Percentiles rank a stretch among this genome's conserved stretches.
These are phyloP conservation scores for Catocala sponsa DNA, from an alignment of 2,888 invertebrate genomes.

Conservation along the genomic window DNA sequence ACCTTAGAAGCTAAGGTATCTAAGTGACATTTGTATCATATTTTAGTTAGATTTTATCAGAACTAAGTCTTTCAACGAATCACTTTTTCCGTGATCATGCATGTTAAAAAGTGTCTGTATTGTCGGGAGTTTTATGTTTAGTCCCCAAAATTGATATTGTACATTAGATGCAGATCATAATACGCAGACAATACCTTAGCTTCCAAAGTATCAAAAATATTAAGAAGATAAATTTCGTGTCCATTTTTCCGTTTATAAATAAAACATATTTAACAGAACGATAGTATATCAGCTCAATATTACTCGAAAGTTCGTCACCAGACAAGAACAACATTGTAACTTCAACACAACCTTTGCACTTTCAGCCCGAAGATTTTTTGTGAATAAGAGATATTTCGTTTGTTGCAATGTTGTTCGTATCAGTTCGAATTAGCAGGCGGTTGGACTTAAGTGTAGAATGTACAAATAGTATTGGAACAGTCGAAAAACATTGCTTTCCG, in stretches of 20 bases:
- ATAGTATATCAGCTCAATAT: neutral
- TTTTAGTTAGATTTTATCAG: neutral
- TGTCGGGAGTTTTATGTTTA: too few species aligned
- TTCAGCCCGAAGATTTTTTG: neutral
- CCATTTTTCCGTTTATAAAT: neutral
- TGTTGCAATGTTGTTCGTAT: slow-evolving; percentile 26
- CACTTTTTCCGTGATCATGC: too few species aligned
- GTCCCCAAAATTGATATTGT: too few species aligned
- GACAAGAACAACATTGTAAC: slow-evolving; percentile 9
- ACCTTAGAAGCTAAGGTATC: neutral
- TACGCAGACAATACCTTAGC: too few species aligned
- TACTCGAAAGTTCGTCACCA: neutral
- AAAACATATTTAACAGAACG: neutral
- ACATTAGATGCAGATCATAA: too few species aligned
- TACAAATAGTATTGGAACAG: slow-evolving; percentile 51
- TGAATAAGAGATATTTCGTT: neutral
- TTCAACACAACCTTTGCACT: neutral
- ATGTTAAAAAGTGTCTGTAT: too few species aligned
- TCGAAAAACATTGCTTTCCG: slow-evolving; percentile 46
- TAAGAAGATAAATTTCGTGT: too few species aligned
- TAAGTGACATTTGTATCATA: neutral
- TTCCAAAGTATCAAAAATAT: too few species aligned
- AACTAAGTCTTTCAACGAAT: too few species aligned
- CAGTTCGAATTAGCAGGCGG: slow-evolving; percentile 19
- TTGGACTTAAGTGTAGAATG: slow-evolving; percentile 56